These are phyloP conservation scores for Probaryconus sp. DNA, from an alignment of 1,140 invertebrate genomes.

Conservation along the genomic window DNA sequence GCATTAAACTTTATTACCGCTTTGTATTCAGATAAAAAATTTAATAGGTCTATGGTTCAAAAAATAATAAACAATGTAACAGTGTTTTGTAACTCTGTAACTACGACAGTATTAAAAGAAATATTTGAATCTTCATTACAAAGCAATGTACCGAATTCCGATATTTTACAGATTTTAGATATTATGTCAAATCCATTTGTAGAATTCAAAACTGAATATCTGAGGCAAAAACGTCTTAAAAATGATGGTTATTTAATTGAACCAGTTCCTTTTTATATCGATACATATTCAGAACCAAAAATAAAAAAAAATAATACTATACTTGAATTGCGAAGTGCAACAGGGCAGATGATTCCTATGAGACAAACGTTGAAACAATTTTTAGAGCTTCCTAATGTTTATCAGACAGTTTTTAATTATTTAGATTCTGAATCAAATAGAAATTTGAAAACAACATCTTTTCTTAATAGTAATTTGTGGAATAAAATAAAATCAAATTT, in stretches of 20 bases:
- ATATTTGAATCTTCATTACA: not conserved
- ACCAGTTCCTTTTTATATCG: constrained; percentile 16
- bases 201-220: constrained; percentile 42
- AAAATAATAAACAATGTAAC: constrained; percentile 30
- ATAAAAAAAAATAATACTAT: constrained; percentile 5
- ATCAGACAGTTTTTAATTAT: constrained; percentile 24
- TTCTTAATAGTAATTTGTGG: constrained; percentile 49
- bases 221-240: constrained; percentile 25
- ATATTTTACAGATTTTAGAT: constrained; percentile 6
- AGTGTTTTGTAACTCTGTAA: constrained; percentile 7
- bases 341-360: constrained; percentile 47
- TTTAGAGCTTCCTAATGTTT: constrained; percentile 56
- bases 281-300: constrained; percentile 15
- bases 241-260: constrained; percentile 15
- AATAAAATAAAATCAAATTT: constrained; percentile 50
- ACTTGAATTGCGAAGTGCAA: constrained; percentile 27
- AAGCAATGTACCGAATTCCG: not conserved
- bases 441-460: constrained; percentile 19
- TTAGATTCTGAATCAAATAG: constrained; percentile 25
- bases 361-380: constrained; percentile 50
- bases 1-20: constrained; percentile 22
- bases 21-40: constrained; percentile 37
- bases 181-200: constrained; percentile 22
- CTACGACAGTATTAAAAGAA: constrained; percentile 5
- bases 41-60: constrained; percentile 24